Base-by-base conservation (phyloP, 2,113 vertebrate genomes). In the Amia ocellicauda region DNA sequence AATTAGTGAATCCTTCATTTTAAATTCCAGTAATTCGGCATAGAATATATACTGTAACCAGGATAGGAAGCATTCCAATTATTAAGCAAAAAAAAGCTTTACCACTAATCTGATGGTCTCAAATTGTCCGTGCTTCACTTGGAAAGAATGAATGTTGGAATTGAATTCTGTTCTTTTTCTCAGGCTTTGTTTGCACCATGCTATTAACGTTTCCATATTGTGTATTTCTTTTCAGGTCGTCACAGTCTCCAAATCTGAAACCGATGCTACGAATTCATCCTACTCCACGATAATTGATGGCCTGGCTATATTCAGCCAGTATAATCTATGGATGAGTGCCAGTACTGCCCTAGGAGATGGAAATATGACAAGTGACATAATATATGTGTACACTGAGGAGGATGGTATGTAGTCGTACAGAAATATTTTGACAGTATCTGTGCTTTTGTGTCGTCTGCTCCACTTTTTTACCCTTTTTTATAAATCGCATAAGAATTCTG, bases 251-350 rank as follows among this genome's bases (percentile, higher is more conserved):
- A 68, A 77, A 68, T 75, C 84, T 13, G 59, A 59, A 68, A 81
- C 20, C 20, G 57, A 65, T 57, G 58, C 50, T 36, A 14, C 73
- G 62, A 83, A 53, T 60, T 29, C 42, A 54, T 73, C 76, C 4
- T 51, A 79, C 19, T 87, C 84, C 65, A 74, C 79, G 51, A 62
- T 85, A 73, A 77, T 92, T 75, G 72, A 80, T 68, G 75, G 78
- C 55, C 66, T 92, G 78, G 80, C 85, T 63, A 84, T 89, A 78
- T 92, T 86, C 76, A 91, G 81, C 67, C 74, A 79, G 71, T 92
- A 92, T 67, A 75, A 60, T 62, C 63, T 90, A 7, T 92, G 90
- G 90, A 42, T 92, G 69, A 88, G 86, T 75, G 87, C 88, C 76
- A 86, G 82, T 47, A 90, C 87, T 66, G 75, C 82, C 52, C 63